Percentiles rank a stretch among this genome's conserved stretches.
Evolutionary conservation across 1,140 invertebrate species (phyloP).

Genomic region (Anastatus disparis): DNA sequence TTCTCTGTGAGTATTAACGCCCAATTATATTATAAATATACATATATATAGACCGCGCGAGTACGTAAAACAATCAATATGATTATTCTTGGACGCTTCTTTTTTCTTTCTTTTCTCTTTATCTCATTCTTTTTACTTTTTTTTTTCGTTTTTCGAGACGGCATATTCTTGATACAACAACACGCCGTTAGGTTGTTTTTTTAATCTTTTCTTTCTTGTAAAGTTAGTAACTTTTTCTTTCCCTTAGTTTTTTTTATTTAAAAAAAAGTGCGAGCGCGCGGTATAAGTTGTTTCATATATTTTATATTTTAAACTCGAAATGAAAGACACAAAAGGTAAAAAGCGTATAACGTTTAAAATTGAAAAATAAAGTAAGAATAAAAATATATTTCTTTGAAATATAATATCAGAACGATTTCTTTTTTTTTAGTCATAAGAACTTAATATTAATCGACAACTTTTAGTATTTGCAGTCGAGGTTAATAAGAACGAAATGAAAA

Average conservation of each 20-base stretch:
- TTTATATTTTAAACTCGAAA: background rate
- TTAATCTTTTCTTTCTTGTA: background rate
- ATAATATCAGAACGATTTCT: background rate
- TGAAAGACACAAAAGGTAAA: conserved; percentile 4
- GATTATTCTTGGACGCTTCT: conserved; percentile 9
- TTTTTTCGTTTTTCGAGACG: background rate
- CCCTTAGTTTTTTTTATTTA: no score
- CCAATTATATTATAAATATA: conserved; percentile 16
- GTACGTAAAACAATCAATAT: conserved; percentile 38
- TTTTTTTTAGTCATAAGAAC: no score
- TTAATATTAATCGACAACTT: conserved; percentile 12
- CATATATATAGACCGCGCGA: conserved; percentile 12
- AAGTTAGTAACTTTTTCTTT: conserved; percentile 1
- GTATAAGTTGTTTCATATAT: background rate
- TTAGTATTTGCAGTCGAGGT: conserved; percentile 14
- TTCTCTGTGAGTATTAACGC: conserved; percentile 31
- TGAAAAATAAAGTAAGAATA: background rate
- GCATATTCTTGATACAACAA: conserved; percentile 39
- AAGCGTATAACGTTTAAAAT: no score
- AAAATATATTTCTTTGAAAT: background rate
- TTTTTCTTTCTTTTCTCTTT: conserved; percentile 6
- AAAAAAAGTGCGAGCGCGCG: conserved; percentile 19
- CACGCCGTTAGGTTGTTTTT: conserved; percentile 7
- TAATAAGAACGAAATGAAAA: no score
- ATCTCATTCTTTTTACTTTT: background rate